Evolutionary conservation across 2,888 invertebrate genomes (phyloP).

Genomic region (Meloe dianella): DNA sequence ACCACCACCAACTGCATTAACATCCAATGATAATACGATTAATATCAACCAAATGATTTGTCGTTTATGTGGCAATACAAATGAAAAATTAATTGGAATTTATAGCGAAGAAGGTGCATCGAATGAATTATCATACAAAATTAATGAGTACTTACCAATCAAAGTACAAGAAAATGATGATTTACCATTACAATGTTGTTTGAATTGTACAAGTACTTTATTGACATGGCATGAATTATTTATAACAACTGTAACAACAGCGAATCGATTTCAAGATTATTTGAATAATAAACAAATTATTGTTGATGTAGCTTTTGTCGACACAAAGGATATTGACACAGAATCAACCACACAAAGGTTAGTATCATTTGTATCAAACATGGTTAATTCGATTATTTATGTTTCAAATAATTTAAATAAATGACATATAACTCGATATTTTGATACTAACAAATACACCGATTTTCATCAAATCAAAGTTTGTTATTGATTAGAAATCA

Average conservation of each 20-base stretch:
- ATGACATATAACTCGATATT: no score
- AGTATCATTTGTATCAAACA: background rate
- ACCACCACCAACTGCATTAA: background rate
- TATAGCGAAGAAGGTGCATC: conserved; percentile 68
- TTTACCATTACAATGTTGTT: conserved; percentile 68
- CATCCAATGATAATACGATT: background rate
- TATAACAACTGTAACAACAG: conserved; percentile 64
- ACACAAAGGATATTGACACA: conserved; percentile 2
- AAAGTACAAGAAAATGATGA: conserved; percentile 63
- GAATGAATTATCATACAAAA: conserved; percentile 67
- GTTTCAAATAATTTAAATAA: no score
- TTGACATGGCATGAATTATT: conserved; percentile 70
- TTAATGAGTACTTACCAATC: conserved; percentile 70
- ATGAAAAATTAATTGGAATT: conserved; percentile 63
- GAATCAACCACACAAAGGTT: conserved; percentile 12
- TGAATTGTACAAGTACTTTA: conserved; percentile 69
- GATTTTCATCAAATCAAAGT: no score
- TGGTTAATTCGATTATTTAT: no score
- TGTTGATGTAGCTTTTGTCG: conserved; percentile 1
- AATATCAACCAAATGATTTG: conserved; percentile 33
- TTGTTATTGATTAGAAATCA: no score
- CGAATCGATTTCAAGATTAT: conserved; percentile 8
- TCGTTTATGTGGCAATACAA: conserved; percentile 47
- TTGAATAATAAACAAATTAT: background rate
- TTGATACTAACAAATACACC: no score